phyloP scores from a whole-genome alignment of 2,797 vertebrate genomes.

The Anguilla pacifica region DNA sequence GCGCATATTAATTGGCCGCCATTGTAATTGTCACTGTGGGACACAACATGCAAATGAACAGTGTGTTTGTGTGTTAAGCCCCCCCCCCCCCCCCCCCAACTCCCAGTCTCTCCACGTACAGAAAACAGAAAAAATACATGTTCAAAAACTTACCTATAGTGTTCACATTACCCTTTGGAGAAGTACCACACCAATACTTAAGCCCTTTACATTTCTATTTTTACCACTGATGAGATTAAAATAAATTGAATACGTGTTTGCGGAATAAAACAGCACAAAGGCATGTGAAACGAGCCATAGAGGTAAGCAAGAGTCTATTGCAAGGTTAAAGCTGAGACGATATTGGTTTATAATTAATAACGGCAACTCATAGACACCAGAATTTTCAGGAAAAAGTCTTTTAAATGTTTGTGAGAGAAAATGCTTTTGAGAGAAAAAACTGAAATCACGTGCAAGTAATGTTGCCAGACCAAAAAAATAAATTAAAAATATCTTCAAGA shows the following conservation, averaged over 20 bases:
- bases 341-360: neutral
- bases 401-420: neutral
- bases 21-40: conserved; percentile 82
- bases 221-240: neutral
- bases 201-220: neutral
- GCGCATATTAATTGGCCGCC: conserved; percentile 79
- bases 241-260: neutral
- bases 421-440: neutral
- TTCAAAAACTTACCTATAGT: conserved; percentile 15
- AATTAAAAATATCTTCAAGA: neutral
- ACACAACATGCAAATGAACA: conserved; percentile 76
- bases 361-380: neutral
- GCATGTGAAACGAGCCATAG: neutral
- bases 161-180: neutral
- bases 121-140: conserved; percentile 22
- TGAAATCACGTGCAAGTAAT: neutral
- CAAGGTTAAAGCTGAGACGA: neutral
- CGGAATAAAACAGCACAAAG: neutral
- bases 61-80: conserved; percentile 49
- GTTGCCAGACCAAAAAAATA: neutral
- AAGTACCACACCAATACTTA: neutral
- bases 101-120: conserved; percentile 17
- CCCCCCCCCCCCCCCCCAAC: conserved; percentile 22
- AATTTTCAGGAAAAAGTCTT: neutral
- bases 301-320: neutral